These are phyloP conservation scores for Mormyrus hasselquistii DNA, from an alignment of 2,797 vertebrate species.

Conservation along the genomic window DNA sequence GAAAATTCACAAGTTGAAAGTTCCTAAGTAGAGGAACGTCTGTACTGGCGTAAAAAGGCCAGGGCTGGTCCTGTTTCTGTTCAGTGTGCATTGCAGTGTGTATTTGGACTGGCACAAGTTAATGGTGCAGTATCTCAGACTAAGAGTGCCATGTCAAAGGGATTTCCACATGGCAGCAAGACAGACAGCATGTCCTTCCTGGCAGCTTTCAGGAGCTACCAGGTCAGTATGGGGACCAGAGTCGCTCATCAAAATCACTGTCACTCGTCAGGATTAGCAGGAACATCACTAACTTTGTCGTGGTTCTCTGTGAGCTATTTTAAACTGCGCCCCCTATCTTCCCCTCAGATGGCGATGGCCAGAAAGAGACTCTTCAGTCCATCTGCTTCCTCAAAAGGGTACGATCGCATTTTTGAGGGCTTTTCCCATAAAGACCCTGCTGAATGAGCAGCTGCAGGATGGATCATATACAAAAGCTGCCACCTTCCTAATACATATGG, in stretches of 20 bases:
- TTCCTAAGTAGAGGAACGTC: background rate
- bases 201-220: conserved; percentile 37
- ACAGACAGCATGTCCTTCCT: conserved; percentile 34
- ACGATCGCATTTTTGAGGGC: background rate
- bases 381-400: conserved; percentile 39
- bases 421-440: background rate
- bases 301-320: background rate
- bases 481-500: background rate
- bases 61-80: background rate
- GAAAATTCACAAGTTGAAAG: background rate
- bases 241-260: background rate
- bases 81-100: background rate
- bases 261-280: background rate
- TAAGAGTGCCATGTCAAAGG: conserved; percentile 25
- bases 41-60: background rate
- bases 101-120: conserved; percentile 33
- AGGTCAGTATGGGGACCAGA: conserved; percentile 36
- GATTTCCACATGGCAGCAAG: conserved; percentile 34
- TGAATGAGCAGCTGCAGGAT: background rate
- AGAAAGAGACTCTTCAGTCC: conserved; percentile 31
- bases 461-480: background rate
- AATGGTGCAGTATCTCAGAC: conserved; percentile 27
- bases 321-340: background rate
- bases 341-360: conserved; percentile 33
- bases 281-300: background rate